A percentile compares a stretch with the other conserved stretches of the same genome.
Evolutionary conservation across 2,888 invertebrate genomes (phyloP).

Genomic region (Protodeltote pygarga): DNA sequence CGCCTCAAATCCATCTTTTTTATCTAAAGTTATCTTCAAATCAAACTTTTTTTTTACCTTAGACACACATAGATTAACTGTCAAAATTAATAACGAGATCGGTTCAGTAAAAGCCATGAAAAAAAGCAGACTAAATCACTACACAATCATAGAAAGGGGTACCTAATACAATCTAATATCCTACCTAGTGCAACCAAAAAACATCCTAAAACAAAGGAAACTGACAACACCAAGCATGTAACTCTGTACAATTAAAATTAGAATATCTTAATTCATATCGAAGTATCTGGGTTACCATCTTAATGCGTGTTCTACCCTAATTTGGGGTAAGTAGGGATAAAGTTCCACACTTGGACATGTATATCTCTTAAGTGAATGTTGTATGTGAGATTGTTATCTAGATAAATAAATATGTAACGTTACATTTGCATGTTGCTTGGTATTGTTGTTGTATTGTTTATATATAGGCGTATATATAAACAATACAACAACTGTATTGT

Average conservation of each 20-base stretch:
- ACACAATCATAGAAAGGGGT: no score
- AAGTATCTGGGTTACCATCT: constrained; percentile 86
- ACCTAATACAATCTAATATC: neutral
- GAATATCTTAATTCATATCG: constrained; percentile 92
- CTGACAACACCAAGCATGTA: constrained; percentile 58
- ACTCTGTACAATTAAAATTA: constrained; percentile 85
- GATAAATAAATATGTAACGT: constrained; percentile 19
- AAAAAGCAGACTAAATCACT: no score
- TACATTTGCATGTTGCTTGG: constrained; percentile 17
- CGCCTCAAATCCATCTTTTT: no score
- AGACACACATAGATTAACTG: no score
- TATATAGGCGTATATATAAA: no score
- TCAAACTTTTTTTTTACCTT: no score
- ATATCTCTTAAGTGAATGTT: constrained; percentile 83
- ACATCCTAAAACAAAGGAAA: constrained; percentile 45
- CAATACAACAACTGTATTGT: no score
- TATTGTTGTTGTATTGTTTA: no score
- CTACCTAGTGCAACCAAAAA: constrained; percentile 9
- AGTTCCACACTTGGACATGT: constrained; percentile 77
- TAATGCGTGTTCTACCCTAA: constrained; percentile 85
- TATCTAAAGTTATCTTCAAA: no score
- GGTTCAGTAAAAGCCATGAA: no score
- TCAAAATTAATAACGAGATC: no score
- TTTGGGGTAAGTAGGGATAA: constrained; percentile 81
- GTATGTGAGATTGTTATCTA: constrained; percentile 28